Evolutionary conservation across 2,113 vertebrate species (phyloP), one percentile per base, ranked within the genome.

Genomic region (Takifugu flavidus): DNA sequence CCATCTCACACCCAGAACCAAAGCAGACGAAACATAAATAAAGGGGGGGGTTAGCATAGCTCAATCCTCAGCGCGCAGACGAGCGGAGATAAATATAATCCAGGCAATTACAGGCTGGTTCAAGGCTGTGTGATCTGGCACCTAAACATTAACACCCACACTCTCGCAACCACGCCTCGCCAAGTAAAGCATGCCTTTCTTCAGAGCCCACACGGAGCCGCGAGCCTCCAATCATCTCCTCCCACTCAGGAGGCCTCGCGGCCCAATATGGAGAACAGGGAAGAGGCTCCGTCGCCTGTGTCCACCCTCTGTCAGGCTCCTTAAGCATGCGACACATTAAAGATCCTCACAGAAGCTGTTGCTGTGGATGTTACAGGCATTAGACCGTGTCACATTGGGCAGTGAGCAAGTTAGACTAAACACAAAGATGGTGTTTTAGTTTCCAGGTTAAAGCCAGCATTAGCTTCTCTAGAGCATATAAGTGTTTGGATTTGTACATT

Each of bases 91-190:
- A 74, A 80, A 70, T 68, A 74, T 51, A 79, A 55, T 11, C 10
- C 20, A 0, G 56, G 4, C 28, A 72, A 79, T 81, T 72, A 79
- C 50, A 79, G 62, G 65, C 42, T 59, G 25, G 45, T 53, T 53
- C 8, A 4, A 20, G 20, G 25, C 53, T 51, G 65, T 74, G 67
- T 84, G 70, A 79, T 71, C 70, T 47, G 39, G 57, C 70, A 39
- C 59, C 31, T 61, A 79, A 82, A 82, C 79, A 77, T 67, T 62
- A 65, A 63, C 82, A 61, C 79, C 81, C 79, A 60, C 75, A 25
- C 60, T 45, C 57, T 65, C 60, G 69, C 62, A 49, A 42, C 77
- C 81, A 49, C 60, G n/a, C 69, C 77, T 57, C 31, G 7, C 59
- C 27, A 80, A 77, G 52, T 60, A 54, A 43, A 70, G 59, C 0